These are phyloP conservation scores for Rhamnusium bicolor DNA, from an alignment of 2,888 invertebrate genomes.

Conservation along the genomic window DNA sequence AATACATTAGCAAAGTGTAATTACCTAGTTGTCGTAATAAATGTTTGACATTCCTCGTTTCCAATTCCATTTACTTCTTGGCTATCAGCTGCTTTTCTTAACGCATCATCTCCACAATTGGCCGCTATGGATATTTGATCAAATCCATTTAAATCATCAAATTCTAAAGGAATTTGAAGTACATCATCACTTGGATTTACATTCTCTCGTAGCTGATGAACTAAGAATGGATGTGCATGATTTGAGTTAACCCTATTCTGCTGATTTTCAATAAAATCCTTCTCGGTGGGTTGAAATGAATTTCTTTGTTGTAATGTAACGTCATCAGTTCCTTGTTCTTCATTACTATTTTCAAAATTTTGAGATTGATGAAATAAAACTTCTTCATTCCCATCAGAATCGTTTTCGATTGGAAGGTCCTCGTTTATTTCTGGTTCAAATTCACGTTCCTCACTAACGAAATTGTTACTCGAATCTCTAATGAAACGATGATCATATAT, in stretches of 20 bases:
- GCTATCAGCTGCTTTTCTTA: neutral
- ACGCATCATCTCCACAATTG: neutral
- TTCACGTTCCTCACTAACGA: neutral
- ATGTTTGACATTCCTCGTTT: too few species aligned
- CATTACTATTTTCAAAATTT: neutral
- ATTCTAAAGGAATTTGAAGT: neutral
- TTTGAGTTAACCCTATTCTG: neutral
- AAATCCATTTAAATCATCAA: neutral
- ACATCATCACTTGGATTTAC: neutral
- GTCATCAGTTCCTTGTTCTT: neutral
- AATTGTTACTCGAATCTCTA: slow-evolving; percentile 6
- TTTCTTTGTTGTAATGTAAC: neutral
- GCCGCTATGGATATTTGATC: neutral
- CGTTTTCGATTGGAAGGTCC: neutral
- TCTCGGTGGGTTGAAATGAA: neutral
- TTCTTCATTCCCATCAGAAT: neutral
- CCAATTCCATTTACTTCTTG: neutral
- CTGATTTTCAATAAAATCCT: neutral
- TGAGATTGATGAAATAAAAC: neutral
- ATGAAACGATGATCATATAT: slow-evolving; percentile 3
- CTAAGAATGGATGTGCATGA: neutral
- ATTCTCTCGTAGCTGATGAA: neutral
- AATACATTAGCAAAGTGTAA: too few species aligned
- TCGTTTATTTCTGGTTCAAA: neutral
- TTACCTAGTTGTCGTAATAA: too few species aligned